Percentiles rank a stretch among this genome's conserved stretches.
phyloP scores from a whole-genome alignment of 2,113 vertebrate genomes.

The Mastomys natalensis region DNA sequence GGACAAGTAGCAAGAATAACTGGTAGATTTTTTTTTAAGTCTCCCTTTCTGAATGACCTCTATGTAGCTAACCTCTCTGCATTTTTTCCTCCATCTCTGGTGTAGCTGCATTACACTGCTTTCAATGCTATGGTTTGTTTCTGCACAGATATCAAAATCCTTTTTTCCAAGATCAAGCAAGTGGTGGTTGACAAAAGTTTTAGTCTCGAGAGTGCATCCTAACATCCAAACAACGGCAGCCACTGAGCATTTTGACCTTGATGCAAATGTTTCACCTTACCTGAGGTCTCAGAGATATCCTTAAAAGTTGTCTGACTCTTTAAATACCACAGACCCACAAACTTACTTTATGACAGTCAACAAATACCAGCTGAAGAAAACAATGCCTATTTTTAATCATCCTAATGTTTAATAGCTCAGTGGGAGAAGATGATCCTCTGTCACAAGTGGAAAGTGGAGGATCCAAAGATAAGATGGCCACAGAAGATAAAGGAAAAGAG shows the following conservation, averaged over 20 bases:
- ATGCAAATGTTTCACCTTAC: not conserved
- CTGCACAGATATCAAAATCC: not conserved
- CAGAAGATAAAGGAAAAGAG: not conserved
- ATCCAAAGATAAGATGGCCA: not conserved
- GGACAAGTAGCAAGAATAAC: constrained; percentile 57
- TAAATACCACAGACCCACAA: not conserved
- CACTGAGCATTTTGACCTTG: not conserved
- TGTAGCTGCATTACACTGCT: not conserved
- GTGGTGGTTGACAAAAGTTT: not conserved
- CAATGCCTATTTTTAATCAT: not conserved
- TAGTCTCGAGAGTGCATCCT: not conserved
- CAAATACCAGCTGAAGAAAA: not conserved
- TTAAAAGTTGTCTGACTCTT: not conserved
- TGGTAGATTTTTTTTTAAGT: constrained; percentile 28
- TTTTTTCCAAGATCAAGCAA: not conserved
- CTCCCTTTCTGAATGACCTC: constrained; percentile 59
- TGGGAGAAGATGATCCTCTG: not conserved
- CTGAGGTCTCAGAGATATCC: not conserved
- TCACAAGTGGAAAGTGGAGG: not conserved
- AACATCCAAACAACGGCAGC: too few species aligned
- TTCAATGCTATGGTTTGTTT: not conserved
- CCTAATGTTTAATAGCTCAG: not conserved
- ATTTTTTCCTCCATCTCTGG: not conserved
- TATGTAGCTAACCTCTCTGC: not conserved
- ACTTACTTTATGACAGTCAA: not conserved